Base-by-base conservation (phyloP, 1,140 invertebrate species). In the Anagrus nilaparvatae region DNA sequence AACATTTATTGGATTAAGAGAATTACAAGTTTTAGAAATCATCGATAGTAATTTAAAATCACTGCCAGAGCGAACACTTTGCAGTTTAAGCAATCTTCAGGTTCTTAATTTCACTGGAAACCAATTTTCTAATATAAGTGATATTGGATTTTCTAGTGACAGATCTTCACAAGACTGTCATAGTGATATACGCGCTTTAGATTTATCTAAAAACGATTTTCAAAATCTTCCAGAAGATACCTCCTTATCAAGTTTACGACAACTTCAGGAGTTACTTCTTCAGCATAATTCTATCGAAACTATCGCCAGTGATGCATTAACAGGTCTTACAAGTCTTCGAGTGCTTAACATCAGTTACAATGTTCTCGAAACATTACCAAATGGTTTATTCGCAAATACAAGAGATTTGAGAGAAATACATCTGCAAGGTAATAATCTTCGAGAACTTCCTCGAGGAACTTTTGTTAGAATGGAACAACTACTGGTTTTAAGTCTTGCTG, bases 271-370 rank as follows among this genome's bases (percentile, higher is more conserved):
- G 46, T 63, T 94, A 6, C 75, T 79, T 50, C 60, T 94, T 39
- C 80, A 89, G 59, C 76, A 87, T 54, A 94, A 94, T 59, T 78
- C 81, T 46, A 80, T 93, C 41, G 74, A 73, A n/a, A 79, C 87
- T 52, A 75, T 92, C 40, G 82, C 79, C 24, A 79, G 79, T 36
- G 80, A 84, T 55, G 77, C 84, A 10, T 72, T 92, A 38, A 72
- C 77, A 20, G 83, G 84, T 5, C 71, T 92, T 18, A 74, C 75
- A 6, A 80, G 79, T 19, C 65, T 93, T 47, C 72, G 80, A 47
- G 75, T 85, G 16, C 72, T 94, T 14, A 90, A 94, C 67, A 72
- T 89, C 59, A 87, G 86, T 33, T 77, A 82, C 57, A 93, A 93
- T 58, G 76, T 77, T 38, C 63, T 94, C 50, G 76, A 78, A 42